Conservation (phyloP, 2,888 invertebrate genomes). For the Sphaerophoria rueppellii region DNA sequence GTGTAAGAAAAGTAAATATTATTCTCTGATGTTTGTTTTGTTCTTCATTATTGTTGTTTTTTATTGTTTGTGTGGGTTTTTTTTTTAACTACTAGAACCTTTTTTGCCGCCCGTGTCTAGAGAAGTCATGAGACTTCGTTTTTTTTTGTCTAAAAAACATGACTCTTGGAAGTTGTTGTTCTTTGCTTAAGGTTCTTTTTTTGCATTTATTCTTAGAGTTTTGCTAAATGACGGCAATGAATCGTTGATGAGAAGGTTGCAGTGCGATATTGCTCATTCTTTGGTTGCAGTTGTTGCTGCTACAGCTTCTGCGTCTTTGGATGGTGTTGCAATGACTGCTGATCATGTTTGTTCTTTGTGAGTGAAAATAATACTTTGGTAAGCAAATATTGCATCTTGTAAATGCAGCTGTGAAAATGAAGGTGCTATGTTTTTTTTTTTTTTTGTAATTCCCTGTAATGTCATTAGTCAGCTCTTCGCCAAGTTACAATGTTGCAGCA, state of each 20-base stretch:
- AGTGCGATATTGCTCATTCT: constrained; percentile 31
- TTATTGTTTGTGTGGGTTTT: neutral
- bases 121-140: constrained; percentile 19
- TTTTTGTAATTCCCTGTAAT: neutral
- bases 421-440: neutral
- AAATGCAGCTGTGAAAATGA: constrained; percentile 32
- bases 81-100: constrained; percentile 42
- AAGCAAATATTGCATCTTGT: constrained; percentile 34
- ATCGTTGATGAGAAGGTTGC: constrained; percentile 66
- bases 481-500: constrained; percentile 20
- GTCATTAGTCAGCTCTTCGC: neutral
- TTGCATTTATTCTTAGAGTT: constrained; percentile 26
- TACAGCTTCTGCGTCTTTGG: neutral
- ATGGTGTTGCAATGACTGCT: neutral
- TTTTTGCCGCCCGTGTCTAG: constrained; percentile 32
- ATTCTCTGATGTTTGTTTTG: constrained; percentile 59
- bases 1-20: constrained; percentile 31
- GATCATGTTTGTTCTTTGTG: constrained; percentile 24
- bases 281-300: neutral
- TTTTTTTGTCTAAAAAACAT: constrained; percentile 24
- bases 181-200: constrained; percentile 55
- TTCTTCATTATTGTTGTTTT: constrained; percentile 11
- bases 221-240: constrained; percentile 73
- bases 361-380: constrained; percentile 30
- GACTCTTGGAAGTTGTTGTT: constrained; percentile 64